These are phyloP conservation scores for Drosophila limbata DNA, from an alignment of 2,888 invertebrate species.

Conservation along the genomic window DNA sequence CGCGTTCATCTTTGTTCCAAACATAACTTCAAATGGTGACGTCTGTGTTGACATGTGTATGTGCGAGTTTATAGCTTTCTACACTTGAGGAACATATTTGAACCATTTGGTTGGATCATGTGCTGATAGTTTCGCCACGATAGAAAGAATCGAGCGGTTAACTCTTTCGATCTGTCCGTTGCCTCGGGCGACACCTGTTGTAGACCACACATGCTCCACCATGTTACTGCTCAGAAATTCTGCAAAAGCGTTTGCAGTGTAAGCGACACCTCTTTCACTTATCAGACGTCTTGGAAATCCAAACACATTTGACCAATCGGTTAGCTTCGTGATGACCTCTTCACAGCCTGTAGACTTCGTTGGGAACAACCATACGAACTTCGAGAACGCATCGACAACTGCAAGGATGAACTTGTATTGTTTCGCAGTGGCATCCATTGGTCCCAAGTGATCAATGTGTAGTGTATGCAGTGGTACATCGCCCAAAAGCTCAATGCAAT, in stretches of 20 bases:
- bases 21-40: too few species aligned
- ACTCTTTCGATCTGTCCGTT: background rate
- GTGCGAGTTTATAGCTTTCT: too few species aligned
- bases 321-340: too few species aligned
- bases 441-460: too few species aligned
- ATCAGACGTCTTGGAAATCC: conserved; percentile 1
- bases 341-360: too few species aligned
- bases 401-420: background rate
- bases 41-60: too few species aligned
- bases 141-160: background rate
- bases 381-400: background rate
- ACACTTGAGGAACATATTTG: too few species aligned
- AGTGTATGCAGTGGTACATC: background rate
- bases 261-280: background rate
- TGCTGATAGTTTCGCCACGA: background rate
- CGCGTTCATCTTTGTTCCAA: too few species aligned
- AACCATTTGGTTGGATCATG: too few species aligned
- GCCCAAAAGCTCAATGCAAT: too few species aligned
- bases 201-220: background rate
- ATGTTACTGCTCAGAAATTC: background rate
- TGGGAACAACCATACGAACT: too few species aligned
- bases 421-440: too few species aligned
- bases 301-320: background rate
- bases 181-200: background rate
- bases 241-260: background rate